These are phyloP conservation scores for Hypomecis punctinalis DNA, from an alignment of 2,888 invertebrate species.

Conservation along the genomic window DNA sequence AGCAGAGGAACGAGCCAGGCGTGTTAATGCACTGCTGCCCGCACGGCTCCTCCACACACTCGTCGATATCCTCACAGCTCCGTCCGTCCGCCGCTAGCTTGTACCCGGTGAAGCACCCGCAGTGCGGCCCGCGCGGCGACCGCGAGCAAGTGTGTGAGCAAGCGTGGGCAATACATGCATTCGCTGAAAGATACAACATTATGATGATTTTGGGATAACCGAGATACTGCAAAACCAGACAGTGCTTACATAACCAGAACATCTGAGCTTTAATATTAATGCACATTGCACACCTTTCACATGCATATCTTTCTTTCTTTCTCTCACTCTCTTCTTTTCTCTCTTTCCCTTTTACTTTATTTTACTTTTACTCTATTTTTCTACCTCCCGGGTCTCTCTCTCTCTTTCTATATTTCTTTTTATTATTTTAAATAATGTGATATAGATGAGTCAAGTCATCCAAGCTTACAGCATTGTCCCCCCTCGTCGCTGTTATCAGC, in stretches of 20 bases:
- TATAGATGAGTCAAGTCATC: no score
- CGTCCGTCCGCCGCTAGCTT: constrained; percentile 80
- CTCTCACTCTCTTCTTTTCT: no score
- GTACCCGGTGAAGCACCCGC: constrained; percentile 87
- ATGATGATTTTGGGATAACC: background rate
- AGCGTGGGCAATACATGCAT: constrained; percentile 47
- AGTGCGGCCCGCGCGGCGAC: constrained; percentile 88
- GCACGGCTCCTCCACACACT: constrained; percentile 87
- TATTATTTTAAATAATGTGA: no score
- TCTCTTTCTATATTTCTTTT: no score
- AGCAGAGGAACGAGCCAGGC: constrained; percentile 84
- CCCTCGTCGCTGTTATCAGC: constrained; percentile 89
- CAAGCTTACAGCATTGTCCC: constrained; percentile 83
- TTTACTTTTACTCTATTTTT: no score
- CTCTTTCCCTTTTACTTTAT: no score
- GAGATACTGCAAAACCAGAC: no score
- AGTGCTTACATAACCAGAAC: no score
- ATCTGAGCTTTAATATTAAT: no score
- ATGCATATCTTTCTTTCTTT: no score
- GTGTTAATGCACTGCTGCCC: constrained; percentile 87
- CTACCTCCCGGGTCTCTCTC: no score
- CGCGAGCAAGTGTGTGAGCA: constrained; percentile 84
- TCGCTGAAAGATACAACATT: constrained; percentile 37
- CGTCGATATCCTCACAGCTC: constrained; percentile 89
- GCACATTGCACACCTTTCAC: no score